Base-by-base conservation (phyloP, 2,888 invertebrate species). In the Melanophora roralis region DNA sequence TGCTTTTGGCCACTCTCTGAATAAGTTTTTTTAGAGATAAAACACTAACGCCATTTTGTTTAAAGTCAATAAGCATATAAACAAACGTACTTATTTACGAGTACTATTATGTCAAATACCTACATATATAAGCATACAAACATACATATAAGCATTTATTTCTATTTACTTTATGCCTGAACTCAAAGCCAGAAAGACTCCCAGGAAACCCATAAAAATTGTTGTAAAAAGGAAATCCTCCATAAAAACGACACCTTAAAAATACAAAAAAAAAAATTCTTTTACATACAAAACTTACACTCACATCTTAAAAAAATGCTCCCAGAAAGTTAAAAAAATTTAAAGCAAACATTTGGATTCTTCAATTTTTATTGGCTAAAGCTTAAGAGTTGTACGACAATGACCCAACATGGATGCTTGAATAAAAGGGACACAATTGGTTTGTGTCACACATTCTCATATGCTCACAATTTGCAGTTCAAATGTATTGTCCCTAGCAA, bases 401-500 rank as follows among this genome's bases (percentile, higher is more conserved):
- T 84, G 84, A 83, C 84, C 83, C 81, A 83, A 82, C 82, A 82
- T 82, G 82, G 81, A 81, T 81, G 82, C 83, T 83, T 80, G 80
- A 77, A 76, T 76, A 68, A 76, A 78, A 83, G 81, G 83, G 83
- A 84, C 84, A 84, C 84, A 83, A 84, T 84, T 84, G 84, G 84
- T 84, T 84, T 84, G 83, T 84, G 82, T 81, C 81, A 82, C 76
- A 65, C 76, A 72, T 67, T 76, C 72, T 60, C 9, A 65, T 23
- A n/a, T 64, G 36, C 65, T 65, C 53, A 34, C 38, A 57, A 34
- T 45, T 62, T 43, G 6, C n/a, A 11, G 16, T 72, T 38, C 14
- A 36, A 34, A 47, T 65, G 72, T 72, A 53, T 76, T 80, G 80
- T 80, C 80, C 80, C 76, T 80, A 80, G 72, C 19, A 68, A 72